These are phyloP conservation scores for Cercocebus atys DNA, from an alignment of 2,113 vertebrate species.

Conservation along the genomic window DNA sequence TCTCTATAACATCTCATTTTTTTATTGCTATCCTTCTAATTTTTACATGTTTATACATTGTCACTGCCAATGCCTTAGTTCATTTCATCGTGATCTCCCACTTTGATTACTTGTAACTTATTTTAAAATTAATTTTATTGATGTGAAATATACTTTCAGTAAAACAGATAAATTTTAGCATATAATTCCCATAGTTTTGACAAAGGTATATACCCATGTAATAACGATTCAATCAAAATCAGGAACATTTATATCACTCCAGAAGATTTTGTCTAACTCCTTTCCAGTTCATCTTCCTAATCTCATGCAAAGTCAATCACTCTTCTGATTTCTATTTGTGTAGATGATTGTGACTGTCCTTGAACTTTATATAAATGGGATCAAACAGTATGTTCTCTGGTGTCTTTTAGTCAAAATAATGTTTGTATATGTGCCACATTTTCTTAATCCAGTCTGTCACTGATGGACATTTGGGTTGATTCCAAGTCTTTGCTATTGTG, in stretches of 20 bases:
- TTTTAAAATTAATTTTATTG: not conserved
- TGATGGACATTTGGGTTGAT: no score
- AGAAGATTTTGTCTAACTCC: not conserved
- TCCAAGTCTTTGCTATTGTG: no score
- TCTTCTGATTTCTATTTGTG: not conserved
- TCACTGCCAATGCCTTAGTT: not conserved
- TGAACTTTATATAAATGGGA: not conserved
- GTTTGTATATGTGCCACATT: not conserved
- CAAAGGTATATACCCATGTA: not conserved
- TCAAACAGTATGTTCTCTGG: not conserved
- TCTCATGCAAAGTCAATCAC: not conserved
- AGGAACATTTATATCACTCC: not conserved
- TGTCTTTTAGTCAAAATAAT: not conserved
- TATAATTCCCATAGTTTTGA: not conserved
- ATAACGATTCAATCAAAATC: not conserved
- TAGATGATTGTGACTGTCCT: not conserved
- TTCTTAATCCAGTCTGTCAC: no score
- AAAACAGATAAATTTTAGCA: not conserved
- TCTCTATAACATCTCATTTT: not conserved
- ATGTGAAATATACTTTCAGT: not conserved
- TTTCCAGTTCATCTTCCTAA: not conserved
- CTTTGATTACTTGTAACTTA: not conserved
- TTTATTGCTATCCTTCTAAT: not conserved
- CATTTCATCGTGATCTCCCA: not conserved
- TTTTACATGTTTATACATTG: not conserved